Evolutionary conservation across 2,113 vertebrate genomes (phyloP), one percentile per base, ranked within the genome.

Genomic region (Cavia aperea): DNA sequence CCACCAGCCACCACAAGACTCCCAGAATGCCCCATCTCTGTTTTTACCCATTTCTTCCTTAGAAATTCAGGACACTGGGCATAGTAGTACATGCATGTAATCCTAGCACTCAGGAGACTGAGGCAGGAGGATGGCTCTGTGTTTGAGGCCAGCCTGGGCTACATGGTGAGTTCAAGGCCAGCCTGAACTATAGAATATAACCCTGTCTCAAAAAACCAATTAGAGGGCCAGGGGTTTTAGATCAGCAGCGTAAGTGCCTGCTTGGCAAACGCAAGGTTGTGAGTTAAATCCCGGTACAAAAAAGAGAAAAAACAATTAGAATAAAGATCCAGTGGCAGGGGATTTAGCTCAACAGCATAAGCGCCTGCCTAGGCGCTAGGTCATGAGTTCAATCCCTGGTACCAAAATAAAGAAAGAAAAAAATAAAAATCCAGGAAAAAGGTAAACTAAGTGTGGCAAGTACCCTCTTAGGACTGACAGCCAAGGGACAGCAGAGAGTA

Each of bases 11-110:
- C 2, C 54, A 70, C 43, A 49, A 56, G n/a, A 43, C 81, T 86
- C 46, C 70, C 65, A 58, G 82, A 75, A 72, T 51, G 60, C 60
- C 12, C n/a, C 12, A 75, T 70, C 75, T 81, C 58, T 24, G 0
- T 79, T 85, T 75, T 68, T 39, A 75, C 77, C 46, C 75, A 60
- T 79, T 82, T 93, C 66, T 94, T 81, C 26, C 90, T 90, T 77
- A 95, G 83, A 94, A 93, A 88, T 79, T 8, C 18, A 58, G 36
- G 51, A 46, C 5, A 2, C 43, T 49, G 73, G 43, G 24, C 43
- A 43, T 49, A 13, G 24, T 77, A 29, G 46, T 77, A 23, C 43
- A 77, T 16, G 14, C 13, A 15, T 49, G 73, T 77, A 77, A 77
- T 49, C 73, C 12, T 6, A 49, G 73, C 6, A 49, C 43, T 49